Percentiles rank a stretch among this genome's conserved stretches.
Conservation (phyloP, 92 coral and sea anemone genomes). For the Bergia puertoricense region DNA sequence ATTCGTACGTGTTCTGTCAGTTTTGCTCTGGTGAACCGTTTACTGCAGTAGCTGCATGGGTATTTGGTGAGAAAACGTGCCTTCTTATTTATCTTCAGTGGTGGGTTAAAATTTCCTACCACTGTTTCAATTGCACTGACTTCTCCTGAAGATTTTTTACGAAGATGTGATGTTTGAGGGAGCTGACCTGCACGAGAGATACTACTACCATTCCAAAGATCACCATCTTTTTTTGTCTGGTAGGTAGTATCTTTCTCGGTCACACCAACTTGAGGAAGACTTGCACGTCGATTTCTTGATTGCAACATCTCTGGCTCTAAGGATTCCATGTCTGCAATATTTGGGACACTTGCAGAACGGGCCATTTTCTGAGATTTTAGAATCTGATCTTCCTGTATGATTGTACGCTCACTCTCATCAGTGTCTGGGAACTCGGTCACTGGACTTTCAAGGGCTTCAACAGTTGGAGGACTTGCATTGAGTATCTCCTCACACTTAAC, state of each 20-base stretch:
- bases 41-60: slow-evolving; percentile 9
- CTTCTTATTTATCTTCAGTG: background rate
- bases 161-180: background rate
- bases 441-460: background rate
- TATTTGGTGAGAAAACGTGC: background rate
- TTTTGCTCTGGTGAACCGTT: slow-evolving; percentile 25
- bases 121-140: background rate
- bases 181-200: background rate
- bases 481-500: background rate
- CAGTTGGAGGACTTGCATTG: background rate
- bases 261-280: background rate
- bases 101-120: background rate
- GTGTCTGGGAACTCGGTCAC: background rate
- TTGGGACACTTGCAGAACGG: background rate
- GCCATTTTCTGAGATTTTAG: background rate
- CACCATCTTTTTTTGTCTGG: background rate
- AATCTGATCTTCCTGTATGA: background rate
- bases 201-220: background rate
- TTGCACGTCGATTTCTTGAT: background rate
- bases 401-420: background rate
- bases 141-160: background rate
- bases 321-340: background rate
- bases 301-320: background rate
- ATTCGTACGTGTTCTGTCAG: slow-evolving; percentile 12
- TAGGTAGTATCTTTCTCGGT: background rate